Conservation (phyloP, 2,888 invertebrate genomes). For the Calameuta idolon region DNA sequence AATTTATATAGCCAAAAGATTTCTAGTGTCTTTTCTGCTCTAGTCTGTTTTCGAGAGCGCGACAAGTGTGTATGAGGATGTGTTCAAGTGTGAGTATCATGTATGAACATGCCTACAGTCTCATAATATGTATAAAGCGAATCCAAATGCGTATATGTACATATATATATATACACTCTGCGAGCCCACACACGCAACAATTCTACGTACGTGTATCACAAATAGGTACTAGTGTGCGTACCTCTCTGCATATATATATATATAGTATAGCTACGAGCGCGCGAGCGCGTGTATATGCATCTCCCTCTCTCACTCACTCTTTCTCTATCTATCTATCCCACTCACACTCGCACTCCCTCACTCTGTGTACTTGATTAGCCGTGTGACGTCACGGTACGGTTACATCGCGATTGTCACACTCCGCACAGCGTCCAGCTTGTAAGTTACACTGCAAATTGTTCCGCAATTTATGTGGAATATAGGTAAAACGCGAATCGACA, state of each 20-base stretch:
- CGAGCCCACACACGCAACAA: background rate
- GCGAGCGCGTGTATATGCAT: background rate
- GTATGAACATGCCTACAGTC: background rate
- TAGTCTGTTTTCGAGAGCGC: background rate
- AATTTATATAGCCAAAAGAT: background rate
- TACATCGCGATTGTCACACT: constrained; percentile 62
- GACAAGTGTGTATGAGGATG: background rate
- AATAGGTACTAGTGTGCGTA: background rate
- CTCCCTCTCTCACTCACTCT: constrained; percentile 4
- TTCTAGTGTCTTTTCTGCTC: background rate
- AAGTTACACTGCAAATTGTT: background rate
- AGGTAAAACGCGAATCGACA: constrained; percentile 1
- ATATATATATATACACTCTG: background rate
- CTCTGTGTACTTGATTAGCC: constrained; percentile 63
- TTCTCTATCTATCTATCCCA: constrained; percentile 5
- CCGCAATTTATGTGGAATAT: constrained; percentile 10
- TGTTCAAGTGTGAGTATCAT: background rate
- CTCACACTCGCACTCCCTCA: constrained; percentile 25
- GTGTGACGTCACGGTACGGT: constrained; percentile 63
- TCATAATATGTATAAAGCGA: background rate
- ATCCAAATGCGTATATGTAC: background rate
- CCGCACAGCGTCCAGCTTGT: background rate
- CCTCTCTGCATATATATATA: background rate
- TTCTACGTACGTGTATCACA: background rate
- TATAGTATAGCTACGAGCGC: background rate